phyloP scores from a whole-genome alignment of 2,113 vertebrate genomes.

The Triplophysa siluroides region DNA sequence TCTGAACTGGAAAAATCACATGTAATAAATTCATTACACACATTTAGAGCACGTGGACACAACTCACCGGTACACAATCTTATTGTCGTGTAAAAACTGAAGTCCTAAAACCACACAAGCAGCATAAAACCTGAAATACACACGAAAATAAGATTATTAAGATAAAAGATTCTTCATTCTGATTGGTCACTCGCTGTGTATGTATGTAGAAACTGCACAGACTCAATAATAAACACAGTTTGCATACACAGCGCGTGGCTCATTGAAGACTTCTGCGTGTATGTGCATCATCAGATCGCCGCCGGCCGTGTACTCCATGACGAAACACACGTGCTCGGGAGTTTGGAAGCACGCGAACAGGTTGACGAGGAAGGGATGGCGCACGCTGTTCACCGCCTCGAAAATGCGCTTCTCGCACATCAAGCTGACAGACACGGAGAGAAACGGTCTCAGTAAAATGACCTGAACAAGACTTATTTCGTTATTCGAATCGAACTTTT shows the following conservation, averaged over 20 bases:
- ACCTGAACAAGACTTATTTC: background rate
- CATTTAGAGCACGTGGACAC: background rate
- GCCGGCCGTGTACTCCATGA: slow-evolving; percentile 99
- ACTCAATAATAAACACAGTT: background rate
- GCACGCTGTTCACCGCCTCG: slow-evolving; percentile 92
- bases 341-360: slow-evolving; percentile 99
- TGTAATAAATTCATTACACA: background rate
- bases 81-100: slow-evolving; percentile 96
- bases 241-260: slow-evolving; percentile 92
- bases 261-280: slow-evolving; percentile 95
- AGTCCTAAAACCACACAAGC: slow-evolving; percentile 97
- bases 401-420: slow-evolving; percentile 99
- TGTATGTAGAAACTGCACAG: too few species aligned
- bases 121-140: slow-evolving; percentile 81
- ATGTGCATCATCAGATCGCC: slow-evolving; percentile 99
- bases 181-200: background rate
- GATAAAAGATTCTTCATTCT: background rate
- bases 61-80: slow-evolving; percentile 96
- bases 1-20: background rate
- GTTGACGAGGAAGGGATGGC: slow-evolving; percentile 98
- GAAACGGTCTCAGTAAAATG: background rate
- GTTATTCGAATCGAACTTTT: background rate
- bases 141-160: background rate
- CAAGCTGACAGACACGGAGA: slow-evolving; percentile 73
- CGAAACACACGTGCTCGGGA: slow-evolving; percentile 95